phyloP scores from a whole-genome alignment of 2,888 invertebrate species.

The Lithophane semibrunnea region DNA sequence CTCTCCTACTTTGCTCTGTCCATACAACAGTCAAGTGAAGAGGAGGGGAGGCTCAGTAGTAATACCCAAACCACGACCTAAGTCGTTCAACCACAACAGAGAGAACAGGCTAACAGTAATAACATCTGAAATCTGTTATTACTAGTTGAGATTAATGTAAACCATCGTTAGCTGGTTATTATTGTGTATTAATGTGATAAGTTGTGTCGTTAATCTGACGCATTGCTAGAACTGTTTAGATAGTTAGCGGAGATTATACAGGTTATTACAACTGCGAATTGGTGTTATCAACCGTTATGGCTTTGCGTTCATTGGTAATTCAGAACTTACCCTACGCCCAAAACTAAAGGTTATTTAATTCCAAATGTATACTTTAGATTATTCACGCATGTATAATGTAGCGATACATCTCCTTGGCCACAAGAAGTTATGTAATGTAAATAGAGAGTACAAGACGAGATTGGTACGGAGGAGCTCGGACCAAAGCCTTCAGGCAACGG shows the following conservation, averaged over 20 bases:
- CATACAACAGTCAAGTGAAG: not conserved
- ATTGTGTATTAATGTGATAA: not conserved
- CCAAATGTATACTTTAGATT: not conserved
- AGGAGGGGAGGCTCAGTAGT: not conserved
- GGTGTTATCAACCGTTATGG: not conserved
- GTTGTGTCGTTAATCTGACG: conserved; percentile 70
- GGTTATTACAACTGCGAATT: not conserved
- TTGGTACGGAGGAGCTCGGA: conserved; percentile 23
- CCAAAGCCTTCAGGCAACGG: conserved; percentile 46
- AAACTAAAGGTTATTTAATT: not conserved
- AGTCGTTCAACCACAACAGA: not conserved
- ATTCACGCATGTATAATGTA: not conserved
- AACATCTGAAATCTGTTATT: not conserved
- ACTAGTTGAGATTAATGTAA: not conserved
- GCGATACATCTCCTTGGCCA: not conserved
- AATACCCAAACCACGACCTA: not conserved
- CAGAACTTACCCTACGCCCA: not conserved
- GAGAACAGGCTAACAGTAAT: not conserved
- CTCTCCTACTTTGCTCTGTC: not conserved
- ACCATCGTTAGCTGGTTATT: not conserved
- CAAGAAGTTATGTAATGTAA: not conserved
- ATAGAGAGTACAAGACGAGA: conserved; percentile 32
- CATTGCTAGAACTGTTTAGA: conserved; percentile 57
- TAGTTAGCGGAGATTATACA: not conserved
- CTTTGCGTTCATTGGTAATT: not conserved